Conservation (phyloP, 2,888 invertebrate species). For the Acleris laterana region DNA sequence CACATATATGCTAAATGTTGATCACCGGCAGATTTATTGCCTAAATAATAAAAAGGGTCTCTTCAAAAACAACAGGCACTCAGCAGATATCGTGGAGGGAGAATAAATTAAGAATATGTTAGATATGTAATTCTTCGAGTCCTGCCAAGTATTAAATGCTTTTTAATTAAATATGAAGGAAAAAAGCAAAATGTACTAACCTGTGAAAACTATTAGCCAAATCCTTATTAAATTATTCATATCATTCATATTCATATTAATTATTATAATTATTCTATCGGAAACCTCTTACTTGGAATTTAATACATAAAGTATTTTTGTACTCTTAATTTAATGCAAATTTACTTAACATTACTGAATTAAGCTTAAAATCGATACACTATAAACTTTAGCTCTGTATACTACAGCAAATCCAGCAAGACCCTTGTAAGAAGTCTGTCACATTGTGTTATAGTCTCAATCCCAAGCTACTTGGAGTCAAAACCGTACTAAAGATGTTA, state of each 20-base stretch:
- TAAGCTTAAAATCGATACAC: conserved; percentile 37
- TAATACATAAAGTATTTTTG: conserved; percentile 21
- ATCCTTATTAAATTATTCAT: conserved; percentile 32
- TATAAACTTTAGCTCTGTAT: conserved; percentile 21
- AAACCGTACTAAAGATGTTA: background rate
- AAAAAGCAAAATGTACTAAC: conserved; percentile 23
- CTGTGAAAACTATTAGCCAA: conserved; percentile 28
- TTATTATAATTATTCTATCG: conserved; percentile 11
- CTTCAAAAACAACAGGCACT: too few relatives aligned
- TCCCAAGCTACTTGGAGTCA: background rate
- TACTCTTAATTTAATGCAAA: conserved; percentile 23
- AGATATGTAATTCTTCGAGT: too few relatives aligned
- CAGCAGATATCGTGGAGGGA: too few relatives aligned
- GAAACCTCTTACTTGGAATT: background rate
- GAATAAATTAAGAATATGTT: too few relatives aligned
- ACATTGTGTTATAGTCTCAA: background rate
- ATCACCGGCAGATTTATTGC: too few relatives aligned
- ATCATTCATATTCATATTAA: too few relatives aligned
- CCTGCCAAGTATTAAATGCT: too few relatives aligned
- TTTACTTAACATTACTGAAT: conserved; percentile 30
- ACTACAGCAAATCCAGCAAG: background rate
- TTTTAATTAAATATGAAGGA: background rate
- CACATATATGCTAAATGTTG: background rate
- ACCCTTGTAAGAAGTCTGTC: background rate
- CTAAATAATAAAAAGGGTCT: too few relatives aligned